These are phyloP conservation scores for Lumbricus terrestris DNA, from an alignment of 2,888 invertebrate species.

Conservation along the genomic window DNA sequence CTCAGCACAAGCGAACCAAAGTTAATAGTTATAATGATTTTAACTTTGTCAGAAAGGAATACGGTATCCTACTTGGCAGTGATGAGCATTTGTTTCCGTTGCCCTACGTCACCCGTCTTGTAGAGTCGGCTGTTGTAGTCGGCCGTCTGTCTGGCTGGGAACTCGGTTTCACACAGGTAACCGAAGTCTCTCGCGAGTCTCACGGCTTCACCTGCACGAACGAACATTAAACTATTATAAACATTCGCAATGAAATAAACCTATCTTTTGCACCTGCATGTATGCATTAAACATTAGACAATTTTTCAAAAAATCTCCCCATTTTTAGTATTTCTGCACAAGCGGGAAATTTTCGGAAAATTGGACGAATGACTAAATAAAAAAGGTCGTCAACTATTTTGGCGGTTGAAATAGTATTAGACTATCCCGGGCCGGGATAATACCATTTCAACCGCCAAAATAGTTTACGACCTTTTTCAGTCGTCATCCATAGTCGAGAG, in stretches of 20 bases:
- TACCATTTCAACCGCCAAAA: too few relatives aligned
- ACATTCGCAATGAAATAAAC: neutral
- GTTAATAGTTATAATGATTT: too few relatives aligned
- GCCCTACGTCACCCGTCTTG: conserved; percentile 56
- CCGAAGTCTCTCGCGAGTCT: conserved; percentile 97
- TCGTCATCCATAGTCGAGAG: too few relatives aligned
- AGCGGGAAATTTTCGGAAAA: too few relatives aligned
- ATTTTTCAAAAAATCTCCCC: neutral
- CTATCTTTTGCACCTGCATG: neutral
- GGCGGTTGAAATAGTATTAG: too few relatives aligned
- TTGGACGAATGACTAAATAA: too few relatives aligned
- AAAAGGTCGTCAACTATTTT: too few relatives aligned
- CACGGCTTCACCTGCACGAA: conserved; percentile 81
- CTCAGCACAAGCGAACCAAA: neutral
- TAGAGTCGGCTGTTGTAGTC: conserved; percentile 82
- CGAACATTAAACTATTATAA: neutral
- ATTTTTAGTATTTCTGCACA: neutral
- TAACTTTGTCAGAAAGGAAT: neutral
- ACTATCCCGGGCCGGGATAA: too few relatives aligned
- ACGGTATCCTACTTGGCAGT: conserved; percentile 85
- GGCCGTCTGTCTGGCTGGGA: conserved; percentile 93
- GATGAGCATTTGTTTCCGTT: conserved; percentile 67
- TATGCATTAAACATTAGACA: too few relatives aligned
- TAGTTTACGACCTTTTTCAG: too few relatives aligned
- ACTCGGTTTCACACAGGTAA: conserved; percentile 97